Base-by-base conservation (phyloP, 92 coral and sea anemone species). In the Metridium senile region DNA sequence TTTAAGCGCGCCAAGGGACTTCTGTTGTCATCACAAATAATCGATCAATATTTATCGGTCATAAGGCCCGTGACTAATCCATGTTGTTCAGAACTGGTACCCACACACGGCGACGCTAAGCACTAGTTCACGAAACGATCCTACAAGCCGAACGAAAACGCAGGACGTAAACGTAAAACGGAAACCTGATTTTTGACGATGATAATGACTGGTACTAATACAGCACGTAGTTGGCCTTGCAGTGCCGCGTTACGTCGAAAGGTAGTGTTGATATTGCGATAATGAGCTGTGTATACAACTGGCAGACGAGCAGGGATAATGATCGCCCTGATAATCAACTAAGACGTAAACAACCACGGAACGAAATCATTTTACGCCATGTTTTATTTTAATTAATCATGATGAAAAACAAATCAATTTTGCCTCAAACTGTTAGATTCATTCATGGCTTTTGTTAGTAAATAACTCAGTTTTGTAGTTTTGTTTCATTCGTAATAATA, bases 181-280 rank as follows among this genome's bases (percentile, higher is more conserved):
- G 22, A 46, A 9, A 20, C 34, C 20, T n/a, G 22, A 16, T 18
- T 51, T 57, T 20, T 45, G 20, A 25, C 1, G 10, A 26, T 23
- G 19, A 28, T 9, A 8, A 79, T 79, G 84, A 57, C 76, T 39
- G 72, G 86, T 11, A 67, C 82, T 9, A 45, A 82, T 33, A 53
- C 74, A 1, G 97, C 79, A 0, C 79, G 93, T 16, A 91, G 97
- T 39, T 91, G 93, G 97, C 97, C 97, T 0, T 74, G 85, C 33
- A 80, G 82, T n/a, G 28, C 82, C 11, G 51, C 86, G 30, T 76
- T 91, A 29, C 76, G 87, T 62, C 72, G 76, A 78, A 91, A 85
- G 85, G 97, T 81, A 73, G 22, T n/a, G 23, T 30, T 11, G 26
- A 17, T 63, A 39, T 27, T 63, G 31, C 69, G 39, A 7, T 63